These are phyloP conservation scores for Gymnothorax reevesii DNA, from an alignment of 2,797 vertebrate species.

Conservation along the genomic window DNA sequence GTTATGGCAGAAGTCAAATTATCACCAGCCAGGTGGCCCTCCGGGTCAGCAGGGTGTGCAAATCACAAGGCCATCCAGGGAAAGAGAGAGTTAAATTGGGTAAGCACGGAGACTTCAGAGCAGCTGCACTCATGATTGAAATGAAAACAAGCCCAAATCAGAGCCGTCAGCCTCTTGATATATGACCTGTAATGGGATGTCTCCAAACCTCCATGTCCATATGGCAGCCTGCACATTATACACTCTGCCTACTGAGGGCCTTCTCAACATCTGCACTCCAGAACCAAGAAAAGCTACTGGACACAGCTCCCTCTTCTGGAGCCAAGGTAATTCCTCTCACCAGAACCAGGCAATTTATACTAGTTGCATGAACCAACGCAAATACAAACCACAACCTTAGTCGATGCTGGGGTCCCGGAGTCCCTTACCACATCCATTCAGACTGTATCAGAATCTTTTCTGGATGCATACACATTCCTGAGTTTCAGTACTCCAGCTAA, in stretches of 20 bases:
- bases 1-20: constrained; percentile 5
- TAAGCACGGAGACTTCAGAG: constrained; percentile 71
- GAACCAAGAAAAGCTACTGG: constrained; percentile 65
- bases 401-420: neutral
- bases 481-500: neutral
- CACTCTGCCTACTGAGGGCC: constrained; percentile 64
- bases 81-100: constrained; percentile 76
- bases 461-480: neutral
- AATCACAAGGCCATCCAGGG: constrained; percentile 32
- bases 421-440: neutral
- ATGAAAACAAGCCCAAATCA: constrained; percentile 89
- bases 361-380: too few relatives aligned
- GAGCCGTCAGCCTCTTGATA: constrained; percentile 86
- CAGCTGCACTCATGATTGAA: constrained; percentile 91
- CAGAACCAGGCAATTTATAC: neutral
- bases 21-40: neutral
- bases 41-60: neutral
- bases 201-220: constrained; percentile 86
- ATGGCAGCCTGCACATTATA: constrained; percentile 77
- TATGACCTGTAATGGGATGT: constrained; percentile 91
- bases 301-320: constrained; percentile 68
- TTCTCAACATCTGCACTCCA: constrained; percentile 76
- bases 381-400: neutral
- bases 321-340: constrained; percentile 56
- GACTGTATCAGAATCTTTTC: neutral